These are phyloP conservation scores for Phyto melanocephala DNA, from an alignment of 2,888 invertebrate species.

Conservation along the genomic window DNA sequence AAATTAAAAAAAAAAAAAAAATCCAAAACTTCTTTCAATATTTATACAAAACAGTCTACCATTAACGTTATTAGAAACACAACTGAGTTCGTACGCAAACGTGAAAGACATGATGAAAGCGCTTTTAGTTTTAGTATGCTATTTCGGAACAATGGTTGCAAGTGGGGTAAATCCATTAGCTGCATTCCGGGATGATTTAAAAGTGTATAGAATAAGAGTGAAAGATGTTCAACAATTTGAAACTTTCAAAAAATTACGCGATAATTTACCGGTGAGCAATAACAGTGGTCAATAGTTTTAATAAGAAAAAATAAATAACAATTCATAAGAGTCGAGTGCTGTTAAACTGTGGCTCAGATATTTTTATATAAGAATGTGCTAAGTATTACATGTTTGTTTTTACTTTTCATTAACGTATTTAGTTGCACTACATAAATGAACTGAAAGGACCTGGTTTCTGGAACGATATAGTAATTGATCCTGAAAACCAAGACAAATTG, in stretches of 20 bases:
- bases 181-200: constrained; percentile 70
- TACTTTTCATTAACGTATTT: no score
- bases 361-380: constrained; percentile 45
- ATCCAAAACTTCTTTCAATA: no score
- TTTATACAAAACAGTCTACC: not conserved
- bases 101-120: constrained; percentile 6
- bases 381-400: constrained; percentile 69
- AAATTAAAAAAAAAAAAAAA: no score
- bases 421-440: constrained; percentile 69
- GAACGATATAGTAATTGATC: constrained; percentile 69
- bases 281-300: no score
- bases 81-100: not conserved
- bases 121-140: not conserved
- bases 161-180: no score
- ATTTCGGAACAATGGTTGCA: not conserved
- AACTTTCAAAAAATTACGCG: constrained; percentile 66
- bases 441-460: constrained; percentile 64
- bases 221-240: constrained; percentile 67
- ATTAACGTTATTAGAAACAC: not conserved
- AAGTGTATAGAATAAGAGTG: constrained; percentile 68
- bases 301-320: constrained; percentile 59
- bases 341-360: no score
- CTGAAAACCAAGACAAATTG: constrained; percentile 65
- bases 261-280: constrained; percentile 45
- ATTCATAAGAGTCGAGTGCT: constrained; percentile 67